Conservation (phyloP, 2,113 vertebrate species). For the Buteo buteo region DNA sequence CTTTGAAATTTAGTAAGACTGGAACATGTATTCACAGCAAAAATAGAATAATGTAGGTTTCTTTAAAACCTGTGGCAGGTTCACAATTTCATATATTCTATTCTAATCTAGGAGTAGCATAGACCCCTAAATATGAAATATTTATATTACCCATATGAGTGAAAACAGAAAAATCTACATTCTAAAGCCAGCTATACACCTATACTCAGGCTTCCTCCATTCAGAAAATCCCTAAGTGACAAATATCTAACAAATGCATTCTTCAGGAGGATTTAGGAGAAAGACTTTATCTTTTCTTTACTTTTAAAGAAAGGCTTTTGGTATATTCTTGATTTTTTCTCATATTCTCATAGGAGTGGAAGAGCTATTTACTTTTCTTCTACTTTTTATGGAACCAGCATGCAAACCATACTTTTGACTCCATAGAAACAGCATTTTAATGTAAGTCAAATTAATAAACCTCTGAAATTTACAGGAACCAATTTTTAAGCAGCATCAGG, state of each 20-base stretch:
- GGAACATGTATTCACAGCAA: neutral
- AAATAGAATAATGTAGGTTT: neutral
- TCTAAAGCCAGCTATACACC: neutral
- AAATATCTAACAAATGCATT: neutral
- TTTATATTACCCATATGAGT: neutral
- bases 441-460: neutral
- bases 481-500: neutral
- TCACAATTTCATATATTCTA: neutral
- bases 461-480: neutral
- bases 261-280: neutral
- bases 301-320: neutral
- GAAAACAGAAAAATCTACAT: neutral
- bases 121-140: neutral
- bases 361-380: neutral
- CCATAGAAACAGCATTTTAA: slow-evolving; percentile 31
- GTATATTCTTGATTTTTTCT: neutral
- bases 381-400: neutral
- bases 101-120: neutral
- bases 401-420: neutral
- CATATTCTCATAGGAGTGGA: neutral
- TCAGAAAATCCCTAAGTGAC: neutral
- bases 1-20: neutral
- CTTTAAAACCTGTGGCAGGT: neutral
- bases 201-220: neutral
- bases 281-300: neutral